Evolutionary conservation across 92 coral and sea anemone species (phyloP).

Genomic region (Bergia sp.): DNA sequence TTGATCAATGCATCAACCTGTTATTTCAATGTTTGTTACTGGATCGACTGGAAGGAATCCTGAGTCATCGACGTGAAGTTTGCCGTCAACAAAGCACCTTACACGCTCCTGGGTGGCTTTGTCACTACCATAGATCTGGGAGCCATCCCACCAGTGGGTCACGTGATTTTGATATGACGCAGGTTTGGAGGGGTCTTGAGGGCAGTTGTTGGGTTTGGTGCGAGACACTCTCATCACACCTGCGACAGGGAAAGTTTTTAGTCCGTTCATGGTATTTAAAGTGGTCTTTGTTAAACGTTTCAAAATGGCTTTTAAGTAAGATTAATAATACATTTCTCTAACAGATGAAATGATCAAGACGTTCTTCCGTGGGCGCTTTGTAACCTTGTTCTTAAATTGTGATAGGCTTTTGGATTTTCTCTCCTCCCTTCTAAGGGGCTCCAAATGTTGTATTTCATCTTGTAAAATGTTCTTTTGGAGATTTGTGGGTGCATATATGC

Average conservation of each 20-base stretch:
- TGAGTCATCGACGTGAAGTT: conserved; percentile 69
- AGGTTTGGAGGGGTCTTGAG: conserved; percentile 59
- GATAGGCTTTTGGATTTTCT: too few species aligned
- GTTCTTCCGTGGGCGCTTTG: too few species aligned
- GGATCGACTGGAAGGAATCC: conserved; percentile 75
- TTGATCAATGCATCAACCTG: conserved; percentile 51
- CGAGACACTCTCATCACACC: conserved; percentile 77
- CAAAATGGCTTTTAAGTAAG: not conserved
- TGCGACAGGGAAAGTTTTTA: not conserved
- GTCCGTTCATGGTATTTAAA: too few species aligned
- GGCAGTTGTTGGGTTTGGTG: conserved; percentile 71
- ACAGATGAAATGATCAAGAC: too few species aligned
- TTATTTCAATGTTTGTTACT: conserved; percentile 71
- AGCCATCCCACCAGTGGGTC: conserved; percentile 97
- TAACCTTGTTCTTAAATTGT: too few species aligned
- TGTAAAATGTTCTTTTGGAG: too few species aligned
- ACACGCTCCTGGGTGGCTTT: conserved; percentile 60
- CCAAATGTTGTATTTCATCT: too few species aligned
- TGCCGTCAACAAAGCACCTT: conserved; percentile 66
- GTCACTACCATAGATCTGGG: conserved; percentile 88
- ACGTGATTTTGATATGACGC: conserved; percentile 70
- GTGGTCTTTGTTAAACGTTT: too few species aligned
- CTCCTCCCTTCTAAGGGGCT: too few species aligned
- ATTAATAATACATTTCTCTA: too few species aligned
- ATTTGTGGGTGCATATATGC: too few species aligned